These are phyloP conservation scores for Nasonia vitripennis DNA, from an alignment of 1,140 invertebrate species.

Conservation along the genomic window DNA sequence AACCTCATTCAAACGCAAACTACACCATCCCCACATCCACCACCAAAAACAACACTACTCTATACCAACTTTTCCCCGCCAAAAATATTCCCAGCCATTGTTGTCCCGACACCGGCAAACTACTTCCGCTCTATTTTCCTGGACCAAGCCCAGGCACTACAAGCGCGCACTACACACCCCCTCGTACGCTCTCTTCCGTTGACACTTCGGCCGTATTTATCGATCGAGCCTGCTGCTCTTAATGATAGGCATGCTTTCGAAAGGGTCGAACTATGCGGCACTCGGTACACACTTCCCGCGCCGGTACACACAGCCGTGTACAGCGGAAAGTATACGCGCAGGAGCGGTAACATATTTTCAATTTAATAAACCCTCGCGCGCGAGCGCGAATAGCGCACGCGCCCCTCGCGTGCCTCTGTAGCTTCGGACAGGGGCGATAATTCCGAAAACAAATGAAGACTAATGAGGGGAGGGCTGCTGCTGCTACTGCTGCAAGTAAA, in stretches of 20 bases:
- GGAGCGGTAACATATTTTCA: constrained; percentile 69
- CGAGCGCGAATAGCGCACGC: not conserved
- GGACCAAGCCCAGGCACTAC: too few species aligned
- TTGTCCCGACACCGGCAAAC: not conserved
- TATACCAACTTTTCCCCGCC: too few species aligned
- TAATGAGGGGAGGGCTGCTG: constrained; percentile 69
- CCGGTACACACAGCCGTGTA: too few species aligned
- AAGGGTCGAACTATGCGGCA: constrained; percentile 5
- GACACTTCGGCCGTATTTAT: constrained; percentile 27
- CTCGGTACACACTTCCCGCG: not conserved
- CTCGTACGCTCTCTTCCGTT: not conserved
- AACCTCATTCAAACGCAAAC: too few species aligned
- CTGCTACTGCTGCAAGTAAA: constrained; percentile 8
- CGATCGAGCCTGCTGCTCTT: constrained; percentile 13
- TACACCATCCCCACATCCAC: too few species aligned
- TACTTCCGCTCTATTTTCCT: not conserved
- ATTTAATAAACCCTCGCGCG: constrained; percentile 70
- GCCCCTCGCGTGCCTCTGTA: constrained; percentile 50
- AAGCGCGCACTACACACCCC: too few species aligned
- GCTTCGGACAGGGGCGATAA: constrained; percentile 70
- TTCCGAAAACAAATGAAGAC: constrained; percentile 77
- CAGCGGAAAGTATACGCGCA: not conserved
- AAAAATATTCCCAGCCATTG: not conserved
- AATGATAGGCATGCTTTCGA: constrained; percentile 18
- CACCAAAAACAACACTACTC: too few species aligned